phyloP scores from a whole-genome alignment of 1,140 invertebrate genomes.

The Trichonephila clavata region DNA sequence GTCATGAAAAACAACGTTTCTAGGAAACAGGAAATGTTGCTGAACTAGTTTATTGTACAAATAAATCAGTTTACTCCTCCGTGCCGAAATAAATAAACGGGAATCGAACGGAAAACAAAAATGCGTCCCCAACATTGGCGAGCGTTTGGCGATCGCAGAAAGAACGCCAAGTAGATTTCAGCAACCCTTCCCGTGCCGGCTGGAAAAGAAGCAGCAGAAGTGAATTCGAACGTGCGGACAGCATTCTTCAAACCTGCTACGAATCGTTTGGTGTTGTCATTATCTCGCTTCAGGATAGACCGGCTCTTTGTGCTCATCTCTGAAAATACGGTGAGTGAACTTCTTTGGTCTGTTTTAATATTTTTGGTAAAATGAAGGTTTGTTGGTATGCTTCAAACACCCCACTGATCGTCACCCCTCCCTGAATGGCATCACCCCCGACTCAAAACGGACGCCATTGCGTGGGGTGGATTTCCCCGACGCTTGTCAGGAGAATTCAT shows the following conservation, averaged over 20 bases:
- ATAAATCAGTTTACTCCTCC: background rate
- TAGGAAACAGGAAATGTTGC: constrained; percentile 7
- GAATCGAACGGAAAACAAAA: background rate
- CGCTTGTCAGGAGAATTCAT: background rate
- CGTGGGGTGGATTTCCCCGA: constrained; percentile 37
- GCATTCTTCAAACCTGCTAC: constrained; percentile 1
- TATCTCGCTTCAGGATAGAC: constrained; percentile 12
- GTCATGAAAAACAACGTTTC: background rate
- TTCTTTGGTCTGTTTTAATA: background rate
- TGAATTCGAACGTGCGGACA: background rate
- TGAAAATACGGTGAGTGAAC: constrained; percentile 9
- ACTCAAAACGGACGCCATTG: constrained; percentile 39
- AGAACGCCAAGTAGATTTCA: background rate
- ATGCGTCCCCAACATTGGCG: background rate
- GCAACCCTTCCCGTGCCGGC: background rate
- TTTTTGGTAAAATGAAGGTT: background rate
- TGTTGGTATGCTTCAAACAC: background rate
- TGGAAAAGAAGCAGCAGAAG: background rate
- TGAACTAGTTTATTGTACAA: constrained; percentile 13
- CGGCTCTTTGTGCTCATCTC: background rate
- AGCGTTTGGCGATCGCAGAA: background rate
- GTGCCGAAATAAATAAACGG: background rate
- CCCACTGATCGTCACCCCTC: constrained; percentile 14
- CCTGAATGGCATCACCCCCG: constrained; percentile 35
- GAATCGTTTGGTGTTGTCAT: background rate